These are phyloP conservation scores for Pristionchus japonicus DNA, from an alignment of 2,888 invertebrate genomes.

Conservation along the genomic window DNA sequence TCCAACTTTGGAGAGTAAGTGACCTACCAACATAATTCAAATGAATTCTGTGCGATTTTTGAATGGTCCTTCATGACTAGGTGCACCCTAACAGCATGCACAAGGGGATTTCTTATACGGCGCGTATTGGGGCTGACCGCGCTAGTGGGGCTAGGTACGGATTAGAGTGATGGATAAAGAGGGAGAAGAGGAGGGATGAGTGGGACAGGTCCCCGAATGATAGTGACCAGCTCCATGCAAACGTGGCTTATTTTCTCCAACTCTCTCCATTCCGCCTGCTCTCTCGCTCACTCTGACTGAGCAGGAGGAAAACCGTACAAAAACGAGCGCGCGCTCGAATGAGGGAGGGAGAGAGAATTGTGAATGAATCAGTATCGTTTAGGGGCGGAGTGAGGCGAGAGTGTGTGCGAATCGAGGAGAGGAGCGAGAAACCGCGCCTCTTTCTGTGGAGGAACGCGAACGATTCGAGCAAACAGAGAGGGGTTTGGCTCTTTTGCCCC, in stretches of 20 bases:
- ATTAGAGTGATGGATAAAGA: background rate
- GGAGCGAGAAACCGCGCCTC: background rate
- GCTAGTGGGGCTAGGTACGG: background rate
- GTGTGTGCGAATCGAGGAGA: background rate
- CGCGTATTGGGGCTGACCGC: background rate
- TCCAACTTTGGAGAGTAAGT: background rate
- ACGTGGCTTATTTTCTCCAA: background rate
- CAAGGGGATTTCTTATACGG: conserved; percentile 4
- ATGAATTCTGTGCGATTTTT: too few relatives aligned
- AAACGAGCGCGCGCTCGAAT: background rate
- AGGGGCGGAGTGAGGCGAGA: background rate
- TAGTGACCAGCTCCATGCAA: background rate
- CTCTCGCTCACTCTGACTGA: background rate
- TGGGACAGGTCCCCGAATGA: conserved; percentile 2
- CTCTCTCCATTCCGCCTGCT: background rate
- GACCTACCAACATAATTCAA: background rate
- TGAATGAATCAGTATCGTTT: background rate
- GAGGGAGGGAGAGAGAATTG: background rate
- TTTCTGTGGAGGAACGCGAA: background rate
- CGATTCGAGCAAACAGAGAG: conserved; percentile 29
- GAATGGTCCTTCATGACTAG: too few relatives aligned
- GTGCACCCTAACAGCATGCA: background rate
- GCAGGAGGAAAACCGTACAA: background rate
- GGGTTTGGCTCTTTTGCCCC: background rate
- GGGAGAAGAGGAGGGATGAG: conserved; percentile 5